These are phyloP conservation scores for Nebria brevicollis DNA, from an alignment of 2,888 invertebrate species.

Conservation along the genomic window DNA sequence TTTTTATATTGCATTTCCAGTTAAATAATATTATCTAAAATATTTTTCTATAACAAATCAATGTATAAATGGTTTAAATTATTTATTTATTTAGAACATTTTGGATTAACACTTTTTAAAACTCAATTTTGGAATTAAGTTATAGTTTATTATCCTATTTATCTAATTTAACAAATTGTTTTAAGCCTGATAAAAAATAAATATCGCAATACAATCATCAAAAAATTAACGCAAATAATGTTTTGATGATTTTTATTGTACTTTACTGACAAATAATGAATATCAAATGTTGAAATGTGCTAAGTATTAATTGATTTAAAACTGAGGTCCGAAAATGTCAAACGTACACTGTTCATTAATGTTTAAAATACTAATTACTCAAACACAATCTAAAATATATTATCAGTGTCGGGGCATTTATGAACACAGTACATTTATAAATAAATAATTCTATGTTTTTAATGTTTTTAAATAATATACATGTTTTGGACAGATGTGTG, in stretches of 20 bases:
- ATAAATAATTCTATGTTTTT: no score
- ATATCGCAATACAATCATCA: not conserved
- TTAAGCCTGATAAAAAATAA: not conserved
- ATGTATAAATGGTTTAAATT: not conserved
- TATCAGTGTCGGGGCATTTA: no score
- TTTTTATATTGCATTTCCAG: not conserved
- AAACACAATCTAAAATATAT: no score
- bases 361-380: no score
- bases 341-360: not conserved
- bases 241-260: conserved; percentile 5
- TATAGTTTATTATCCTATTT: not conserved
- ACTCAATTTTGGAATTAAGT: not conserved
- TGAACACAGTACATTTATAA: no score
- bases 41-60: not conserved
- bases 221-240: not conserved
- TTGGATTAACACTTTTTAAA: not conserved
- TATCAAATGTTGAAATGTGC: conserved; percentile 20
- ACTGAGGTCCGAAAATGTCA: not conserved
- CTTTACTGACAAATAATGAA: conserved; percentile 7
- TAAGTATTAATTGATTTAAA: not conserved
- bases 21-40: conserved; percentile 1
- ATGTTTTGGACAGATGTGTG: conserved; percentile 7
- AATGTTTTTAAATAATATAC: not conserved
- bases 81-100: not conserved
- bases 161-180: conserved; percentile 3